Evolutionary conservation across 1,140 invertebrate genomes (phyloP), one percentile per base, ranked within the genome.

Genomic region (Gryllus bimaculatus): DNA sequence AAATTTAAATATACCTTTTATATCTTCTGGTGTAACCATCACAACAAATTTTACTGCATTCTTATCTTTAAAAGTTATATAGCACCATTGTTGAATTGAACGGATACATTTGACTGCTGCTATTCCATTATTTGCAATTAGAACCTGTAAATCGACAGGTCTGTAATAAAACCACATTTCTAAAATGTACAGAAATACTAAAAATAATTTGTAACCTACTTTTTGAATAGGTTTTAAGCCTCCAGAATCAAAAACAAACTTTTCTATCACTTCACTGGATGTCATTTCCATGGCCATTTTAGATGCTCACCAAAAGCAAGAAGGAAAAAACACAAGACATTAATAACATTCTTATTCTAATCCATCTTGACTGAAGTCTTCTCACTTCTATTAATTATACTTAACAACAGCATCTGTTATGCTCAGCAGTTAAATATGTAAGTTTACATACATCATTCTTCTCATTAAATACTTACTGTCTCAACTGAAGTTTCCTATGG

Each of bases 11-110:
- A 39, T 66, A 66, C 54, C 54, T 81, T 86, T 85, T 18, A 86
- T 80, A 80, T 86, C 85, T 82, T 86, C 85, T 8, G 85, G 18
- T 18, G 54, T 66, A 66, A 18, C 54, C 18, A 66, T 13, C 54
- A 18, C 10, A 66, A 66, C 54, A 66, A 66, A 66, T 66, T 66
- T 10, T 13, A 66, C 54, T 13, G 54, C 54, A 66, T 66, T 10
- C 18, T 66, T 18, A 66, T 66, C 18, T 66, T 66, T 66, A 18
- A 66, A 66, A 2, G 54, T 66, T 18, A 13, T 66, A 18, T 66
- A 66, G 18, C 54, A 66, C 54, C 54, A 66, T 2, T 66, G 54
- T 13, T 18, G 54, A 66, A 66, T 66, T 66, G 54, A 66, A 13
- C 54, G 54, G 54, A 66, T 66, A 66, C 54, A 66, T 66, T 66